phyloP scores from a whole-genome alignment of 2,888 invertebrate species.

The Melanotus villosus region DNA sequence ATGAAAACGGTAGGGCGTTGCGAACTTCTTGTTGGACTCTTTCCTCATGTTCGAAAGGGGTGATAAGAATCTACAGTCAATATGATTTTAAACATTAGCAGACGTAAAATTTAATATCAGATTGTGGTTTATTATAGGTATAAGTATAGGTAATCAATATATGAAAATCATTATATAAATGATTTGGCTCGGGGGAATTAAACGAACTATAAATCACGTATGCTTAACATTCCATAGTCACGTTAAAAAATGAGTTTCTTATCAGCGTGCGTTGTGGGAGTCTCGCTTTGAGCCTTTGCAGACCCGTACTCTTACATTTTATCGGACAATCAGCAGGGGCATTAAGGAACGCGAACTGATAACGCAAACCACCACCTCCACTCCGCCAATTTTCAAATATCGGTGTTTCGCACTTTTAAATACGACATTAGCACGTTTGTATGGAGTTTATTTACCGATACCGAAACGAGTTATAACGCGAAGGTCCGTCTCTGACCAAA shows the following conservation, averaged over 20 bases:
- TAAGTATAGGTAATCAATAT: conserved; percentile 45
- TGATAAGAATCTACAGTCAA: conserved; percentile 27
- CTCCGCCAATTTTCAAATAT: not conserved
- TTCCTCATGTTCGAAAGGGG: not conserved
- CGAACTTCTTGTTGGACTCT: too few species aligned
- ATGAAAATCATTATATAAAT: conserved; percentile 49
- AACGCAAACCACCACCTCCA: not conserved
- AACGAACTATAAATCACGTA: conserved; percentile 50
- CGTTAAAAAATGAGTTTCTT: conserved; percentile 44
- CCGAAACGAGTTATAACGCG: not conserved
- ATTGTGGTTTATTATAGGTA: conserved; percentile 27
- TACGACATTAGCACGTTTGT: not conserved
- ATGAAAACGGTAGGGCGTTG: too few species aligned
- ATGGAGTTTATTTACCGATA: not conserved
- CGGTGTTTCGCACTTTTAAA: too few species aligned
- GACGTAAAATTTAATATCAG: conserved; percentile 31
- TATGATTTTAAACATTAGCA: conserved; percentile 23
- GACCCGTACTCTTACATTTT: conserved; percentile 29
- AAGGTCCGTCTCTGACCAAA: conserved; percentile 34
- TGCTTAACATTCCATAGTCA: conserved; percentile 50
- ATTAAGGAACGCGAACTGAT: conserved; percentile 15
- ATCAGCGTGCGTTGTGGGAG: conserved; percentile 44
- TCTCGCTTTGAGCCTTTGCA: conserved; percentile 38
- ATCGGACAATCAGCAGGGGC: conserved; percentile 10
- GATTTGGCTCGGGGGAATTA: conserved; percentile 47